Evolutionary conservation across 2,113 vertebrate species (phyloP), one percentile per base, ranked within the genome.

Genomic region (Sphaerodactylus townsendi): DNA sequence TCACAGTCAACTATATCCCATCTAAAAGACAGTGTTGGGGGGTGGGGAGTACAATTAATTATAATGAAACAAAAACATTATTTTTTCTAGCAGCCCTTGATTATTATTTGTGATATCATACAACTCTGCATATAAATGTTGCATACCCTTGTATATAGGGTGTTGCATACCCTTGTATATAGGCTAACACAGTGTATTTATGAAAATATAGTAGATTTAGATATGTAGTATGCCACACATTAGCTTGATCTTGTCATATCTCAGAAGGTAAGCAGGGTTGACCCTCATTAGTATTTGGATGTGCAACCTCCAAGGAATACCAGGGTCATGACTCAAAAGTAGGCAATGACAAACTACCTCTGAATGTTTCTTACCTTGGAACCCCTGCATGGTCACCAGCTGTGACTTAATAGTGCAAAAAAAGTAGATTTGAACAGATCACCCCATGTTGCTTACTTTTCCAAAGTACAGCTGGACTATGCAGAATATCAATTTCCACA

Each of bases 1-100:
- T 92, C 90, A 53, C 75, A 90, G 62, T 92, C 89, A 94, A 94
- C 86, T 88, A 19, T 83, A 84, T 93, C 82, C 48, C 53, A 88
- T 91, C 91, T 93, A 79, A 77, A 74, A 71, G 14, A 90, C 71
- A 71, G 87, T 50, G 50, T 53, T n/a, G n/a, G 90, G 93, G 83
- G 69, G 92, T 81, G 79, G 93, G 90, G 80, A 81, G 84, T 88
- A 66, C 0, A 56, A 86, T 86, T 21, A 35, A 35, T 87, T 84
- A 92, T 81, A 91, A 76, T 89, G 66, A 82, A 65, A 90, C 79
- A 89, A 72, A 21, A 81, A 85, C 92, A 85, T 87, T 91, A 90
- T 72, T 48, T 93, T 87, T 71, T 87, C 50, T 39, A 65, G 35
- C 30, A 78, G 68, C 69, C 64, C 30, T 73, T 89, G 39, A 53